Evolutionary conservation across 1,140 invertebrate species (phyloP).

Genomic region (Drosophila pallidifrons): DNA sequence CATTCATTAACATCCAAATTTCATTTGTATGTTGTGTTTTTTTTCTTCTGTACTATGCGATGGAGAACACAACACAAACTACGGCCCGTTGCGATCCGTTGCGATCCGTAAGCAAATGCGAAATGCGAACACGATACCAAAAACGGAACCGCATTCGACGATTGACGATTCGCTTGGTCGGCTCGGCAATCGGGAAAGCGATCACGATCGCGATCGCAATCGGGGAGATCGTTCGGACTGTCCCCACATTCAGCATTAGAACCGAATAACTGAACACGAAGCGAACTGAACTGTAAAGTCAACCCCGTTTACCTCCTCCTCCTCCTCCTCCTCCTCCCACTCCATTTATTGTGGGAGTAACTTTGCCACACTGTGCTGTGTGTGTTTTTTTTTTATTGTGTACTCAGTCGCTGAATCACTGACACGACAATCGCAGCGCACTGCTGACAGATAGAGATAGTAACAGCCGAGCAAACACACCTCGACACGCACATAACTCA

Average conservation of each 20-base stretch:
- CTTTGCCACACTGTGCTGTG: constrained; percentile 12
- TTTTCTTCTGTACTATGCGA: no score
- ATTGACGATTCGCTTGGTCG: constrained; percentile 10
- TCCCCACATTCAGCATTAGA: not conserved
- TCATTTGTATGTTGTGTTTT: constrained; percentile 12
- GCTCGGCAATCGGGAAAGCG: not conserved
- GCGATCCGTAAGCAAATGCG: constrained; percentile 33
- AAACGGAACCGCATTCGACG: constrained; percentile 15
- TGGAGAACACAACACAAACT: constrained; percentile 11
- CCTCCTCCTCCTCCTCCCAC: not conserved
- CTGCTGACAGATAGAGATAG: constrained; percentile 68
- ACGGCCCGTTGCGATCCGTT: constrained; percentile 27
- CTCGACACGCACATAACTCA: constrained; percentile 6
- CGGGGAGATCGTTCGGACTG: not conserved
- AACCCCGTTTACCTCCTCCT: constrained; percentile 7
- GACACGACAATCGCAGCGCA: constrained; percentile 59
- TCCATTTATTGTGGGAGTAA: constrained; percentile 49
- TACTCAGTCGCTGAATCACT: constrained; percentile 65
- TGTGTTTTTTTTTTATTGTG: constrained; percentile 33
- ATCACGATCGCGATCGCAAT: not conserved
- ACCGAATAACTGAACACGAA: constrained; percentile 5
- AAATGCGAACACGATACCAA: constrained; percentile 25
- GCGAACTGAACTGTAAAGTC: constrained; percentile 22
- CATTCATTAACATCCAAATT: constrained; percentile 82
- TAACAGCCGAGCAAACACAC: constrained; percentile 64